phyloP scores from a whole-genome alignment of 2,797 vertebrate genomes.

The Pseudochaenichthys georgianus region DNA sequence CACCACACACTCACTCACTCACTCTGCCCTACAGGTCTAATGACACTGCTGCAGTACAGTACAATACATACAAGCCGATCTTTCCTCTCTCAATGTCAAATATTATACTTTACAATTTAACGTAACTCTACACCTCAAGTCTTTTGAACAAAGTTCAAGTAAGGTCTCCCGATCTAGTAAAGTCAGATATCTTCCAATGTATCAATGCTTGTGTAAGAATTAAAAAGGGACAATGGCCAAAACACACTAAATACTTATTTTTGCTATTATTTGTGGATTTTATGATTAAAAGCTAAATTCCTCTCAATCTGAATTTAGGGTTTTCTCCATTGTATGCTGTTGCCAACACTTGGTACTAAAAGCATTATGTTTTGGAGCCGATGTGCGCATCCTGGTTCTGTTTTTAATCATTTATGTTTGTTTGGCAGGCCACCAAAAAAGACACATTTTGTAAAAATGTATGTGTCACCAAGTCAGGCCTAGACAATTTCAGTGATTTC shows the following conservation, averaged over 20 bases:
- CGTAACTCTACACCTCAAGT: neutral
- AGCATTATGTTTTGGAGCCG: neutral
- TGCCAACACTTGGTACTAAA: neutral
- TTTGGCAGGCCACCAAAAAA: conserved; percentile 1
- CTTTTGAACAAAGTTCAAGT: no score
- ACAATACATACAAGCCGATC: conserved; percentile 22
- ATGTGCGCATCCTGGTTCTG: neutral
- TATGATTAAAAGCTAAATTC: neutral
- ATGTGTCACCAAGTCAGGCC: neutral
- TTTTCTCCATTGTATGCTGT: neutral
- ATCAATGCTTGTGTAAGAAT: neutral
- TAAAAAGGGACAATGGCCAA: neutral
- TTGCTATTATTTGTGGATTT: neutral
- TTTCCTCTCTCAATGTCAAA: conserved; percentile 27
- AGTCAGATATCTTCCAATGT: neutral
- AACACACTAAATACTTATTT: neutral
- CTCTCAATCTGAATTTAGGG: neutral
- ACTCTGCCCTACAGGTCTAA: conserved; percentile 33
- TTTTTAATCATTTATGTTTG: neutral
- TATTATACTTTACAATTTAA: neutral
- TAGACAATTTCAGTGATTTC: neutral
- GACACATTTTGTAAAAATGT: neutral
- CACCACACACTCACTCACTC: conserved; percentile 22
- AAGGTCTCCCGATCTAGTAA: no score
- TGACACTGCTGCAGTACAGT: conserved; percentile 43